These are phyloP conservation scores for Dermochelys coriacea DNA, from an alignment of 2,797 vertebrate species.

Conservation along the genomic window DNA sequence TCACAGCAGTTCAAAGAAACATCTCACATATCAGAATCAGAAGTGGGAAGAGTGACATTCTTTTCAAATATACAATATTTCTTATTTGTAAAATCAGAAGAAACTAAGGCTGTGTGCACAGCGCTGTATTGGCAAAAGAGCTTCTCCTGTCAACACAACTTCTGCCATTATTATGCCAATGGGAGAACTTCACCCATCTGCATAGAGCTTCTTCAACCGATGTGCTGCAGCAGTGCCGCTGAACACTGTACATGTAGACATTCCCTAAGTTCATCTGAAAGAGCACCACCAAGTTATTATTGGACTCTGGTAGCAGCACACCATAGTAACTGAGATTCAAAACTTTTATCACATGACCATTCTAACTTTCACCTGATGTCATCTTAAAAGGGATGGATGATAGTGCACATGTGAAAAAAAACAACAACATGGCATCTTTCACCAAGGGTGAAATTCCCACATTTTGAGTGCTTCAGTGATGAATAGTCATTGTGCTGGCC, in stretches of 20 bases:
- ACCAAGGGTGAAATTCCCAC: accelerated
- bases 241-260: too few relatives aligned
- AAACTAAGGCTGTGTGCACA: not conserved
- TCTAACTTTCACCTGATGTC: not conserved
- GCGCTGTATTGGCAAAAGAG: too few relatives aligned
- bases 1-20: not conserved
- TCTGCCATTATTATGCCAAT: too few relatives aligned
- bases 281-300: not conserved
- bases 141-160: too few relatives aligned
- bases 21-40: not conserved
- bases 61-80: not conserved
- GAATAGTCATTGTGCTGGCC: accelerated
- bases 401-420: accelerated
- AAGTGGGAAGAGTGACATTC: accelerated
- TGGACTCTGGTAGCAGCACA: not conserved
- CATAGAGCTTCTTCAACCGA: too few relatives aligned
- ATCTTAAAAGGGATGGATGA: not conserved
- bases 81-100: not conserved
- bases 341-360: accelerated
- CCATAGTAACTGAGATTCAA: not conserved
- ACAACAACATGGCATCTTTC: accelerated
- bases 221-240: too few relatives aligned
- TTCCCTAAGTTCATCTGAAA: not conserved
- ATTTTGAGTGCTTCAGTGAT: not conserved
- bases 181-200: too few relatives aligned